phyloP scores from a whole-genome alignment of 2,797 vertebrate genomes.

The Lagocephalus sceleratus region DNA sequence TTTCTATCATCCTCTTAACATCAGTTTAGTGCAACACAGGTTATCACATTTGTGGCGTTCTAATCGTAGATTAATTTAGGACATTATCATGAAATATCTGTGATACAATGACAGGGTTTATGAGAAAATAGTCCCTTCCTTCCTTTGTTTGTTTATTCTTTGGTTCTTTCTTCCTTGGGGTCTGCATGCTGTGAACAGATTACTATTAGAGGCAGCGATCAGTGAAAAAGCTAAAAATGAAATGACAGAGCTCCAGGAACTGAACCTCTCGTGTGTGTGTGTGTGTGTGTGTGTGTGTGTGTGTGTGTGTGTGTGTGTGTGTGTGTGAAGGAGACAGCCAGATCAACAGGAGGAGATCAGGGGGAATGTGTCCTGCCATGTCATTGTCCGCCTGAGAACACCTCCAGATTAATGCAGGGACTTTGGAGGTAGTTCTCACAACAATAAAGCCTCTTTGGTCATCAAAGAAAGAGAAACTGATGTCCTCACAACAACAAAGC shows the following conservation, averaged over 20 bases:
- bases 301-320: constrained; percentile 22
- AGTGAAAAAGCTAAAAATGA: constrained; percentile 13
- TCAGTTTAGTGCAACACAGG: too few relatives aligned
- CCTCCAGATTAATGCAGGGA: constrained; percentile 32
- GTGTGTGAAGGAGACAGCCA: constrained; percentile 40
- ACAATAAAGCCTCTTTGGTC: too few relatives aligned
- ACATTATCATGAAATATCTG: too few relatives aligned
- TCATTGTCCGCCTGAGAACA: constrained; percentile 22
- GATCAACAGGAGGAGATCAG: constrained; percentile 29
- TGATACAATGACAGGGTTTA: too few relatives aligned
- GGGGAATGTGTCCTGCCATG: background rate
- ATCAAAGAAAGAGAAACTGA: too few relatives aligned
- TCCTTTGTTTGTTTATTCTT: too few relatives aligned
- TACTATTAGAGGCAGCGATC: constrained; percentile 11
- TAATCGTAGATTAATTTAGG: too few relatives aligned
- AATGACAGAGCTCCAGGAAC: constrained; percentile 15
- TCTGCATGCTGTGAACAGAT: constrained; percentile 23
- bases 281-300: constrained; percentile 7
- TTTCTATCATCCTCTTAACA: background rate
- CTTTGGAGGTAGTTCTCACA: too few relatives aligned
- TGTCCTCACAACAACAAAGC: too few relatives aligned
- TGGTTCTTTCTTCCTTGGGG: background rate
- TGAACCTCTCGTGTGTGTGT: constrained; percentile 27
- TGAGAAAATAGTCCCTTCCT: too few relatives aligned
- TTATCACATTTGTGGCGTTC: too few relatives aligned